Conservation (phyloP, 2,113 vertebrate species). For the Aplodontia rufa region DNA sequence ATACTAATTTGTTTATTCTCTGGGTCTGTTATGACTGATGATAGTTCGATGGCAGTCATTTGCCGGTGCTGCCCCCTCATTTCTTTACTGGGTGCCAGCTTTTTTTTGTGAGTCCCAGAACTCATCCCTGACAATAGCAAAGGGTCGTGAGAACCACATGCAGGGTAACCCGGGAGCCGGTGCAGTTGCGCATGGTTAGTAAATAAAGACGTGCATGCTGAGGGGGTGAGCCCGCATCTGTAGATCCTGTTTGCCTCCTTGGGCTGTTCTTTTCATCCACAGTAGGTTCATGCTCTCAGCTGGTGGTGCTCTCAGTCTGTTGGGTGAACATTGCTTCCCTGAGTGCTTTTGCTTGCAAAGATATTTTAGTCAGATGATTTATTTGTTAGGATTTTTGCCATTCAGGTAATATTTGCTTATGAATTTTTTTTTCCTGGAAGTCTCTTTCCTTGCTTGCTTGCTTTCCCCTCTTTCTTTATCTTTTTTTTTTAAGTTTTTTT, state of each 20-base stretch:
- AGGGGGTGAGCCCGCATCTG: background rate
- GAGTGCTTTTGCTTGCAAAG: background rate
- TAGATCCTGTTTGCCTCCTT: background rate
- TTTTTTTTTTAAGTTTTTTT: background rate
- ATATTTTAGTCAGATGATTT: background rate
- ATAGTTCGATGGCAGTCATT: background rate
- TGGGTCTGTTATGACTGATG: background rate
- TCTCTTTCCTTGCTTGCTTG: rapidly evolving
- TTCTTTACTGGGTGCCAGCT: background rate
- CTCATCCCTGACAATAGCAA: background rate
- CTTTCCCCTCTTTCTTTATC: background rate
- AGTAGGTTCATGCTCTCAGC: background rate
- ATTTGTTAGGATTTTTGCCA: background rate
- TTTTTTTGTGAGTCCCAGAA: background rate
- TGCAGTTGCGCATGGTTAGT: background rate
- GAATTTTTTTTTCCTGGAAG: background rate
- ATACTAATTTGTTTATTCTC: background rate
- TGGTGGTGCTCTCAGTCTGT: background rate
- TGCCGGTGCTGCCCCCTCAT: background rate
- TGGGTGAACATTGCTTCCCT: background rate
- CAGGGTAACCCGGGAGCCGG: background rate
- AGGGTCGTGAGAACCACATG: background rate
- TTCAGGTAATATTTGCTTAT: background rate
- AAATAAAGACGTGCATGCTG: background rate
- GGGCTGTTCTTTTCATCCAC: background rate